Evolutionary conservation across 2,113 vertebrate genomes (phyloP), one percentile per base, ranked within the genome.

Genomic region (Otis tarda): DNA sequence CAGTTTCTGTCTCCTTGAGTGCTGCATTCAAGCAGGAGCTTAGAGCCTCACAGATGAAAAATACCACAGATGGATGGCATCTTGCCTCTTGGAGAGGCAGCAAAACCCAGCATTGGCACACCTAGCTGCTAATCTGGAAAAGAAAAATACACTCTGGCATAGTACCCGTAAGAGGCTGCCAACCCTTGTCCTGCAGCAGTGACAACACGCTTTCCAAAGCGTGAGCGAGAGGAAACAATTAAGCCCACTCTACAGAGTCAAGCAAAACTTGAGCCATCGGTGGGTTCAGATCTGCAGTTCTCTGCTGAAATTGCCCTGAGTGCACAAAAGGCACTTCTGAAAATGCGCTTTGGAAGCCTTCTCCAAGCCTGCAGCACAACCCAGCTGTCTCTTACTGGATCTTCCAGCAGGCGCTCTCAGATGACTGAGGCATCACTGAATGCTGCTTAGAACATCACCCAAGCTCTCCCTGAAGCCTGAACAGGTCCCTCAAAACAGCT

Each of bases 41-140:
- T 37, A 92, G 61, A 30, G 43, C 74, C 61, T 68, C 56, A 28
- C 24, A 30, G 56, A 68, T 57, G 33, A 91, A 59, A 89, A 85
- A 74, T 5, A 14, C 70, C 87, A 63, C 69, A 94, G 78, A 56
- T 76, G 82, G 89, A 88, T 89, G 94, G 81, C 94, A 83, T 31
- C 65, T 45, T n/a, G 67, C 71, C 61, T 68, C 60, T 22, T 55
- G 65, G 61, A 79, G 89, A 79, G 59, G 77, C 76, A 83, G 77
- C 56, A 83, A 80, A 85, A 12, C 59, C 76, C 61, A 55, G 70
- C 71, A 18, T 12, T 69, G 94, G 80, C 88, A 82, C 80, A 89
- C 89, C 80, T 28, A 45, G 69, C 71, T 17, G 10, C 73, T 79
- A 4, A 43, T 91, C 67, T 79, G 84, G 81, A 75, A 60, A 59